Base-by-base conservation (phyloP, 2,113 vertebrate genomes). In the Marmota flaviventris region DNA sequence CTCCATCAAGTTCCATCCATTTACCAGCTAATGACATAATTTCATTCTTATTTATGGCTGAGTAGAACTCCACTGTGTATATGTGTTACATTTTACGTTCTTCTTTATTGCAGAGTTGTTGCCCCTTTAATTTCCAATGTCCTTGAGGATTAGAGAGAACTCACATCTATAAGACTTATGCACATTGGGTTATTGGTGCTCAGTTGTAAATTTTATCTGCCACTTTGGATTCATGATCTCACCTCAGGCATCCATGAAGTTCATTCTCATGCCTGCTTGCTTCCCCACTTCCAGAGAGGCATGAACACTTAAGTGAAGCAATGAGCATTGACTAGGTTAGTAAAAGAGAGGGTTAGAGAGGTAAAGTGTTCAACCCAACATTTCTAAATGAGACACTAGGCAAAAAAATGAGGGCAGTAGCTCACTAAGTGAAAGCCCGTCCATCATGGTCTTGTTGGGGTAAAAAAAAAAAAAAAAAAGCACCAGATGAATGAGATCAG, bases 161-260 rank as follows among this genome's bases (percentile, higher is more conserved):
- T 32, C 12, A 16, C 0, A 1, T 22, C 24, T 34, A 2, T 2
- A 22, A 81, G 63, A 37, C 39, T 51, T 13, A 10, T n/a, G 53
- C 9, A 2, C 5, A 7, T 1, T 1, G 32, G 25, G 0, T 4
- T 63, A 17, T n/a, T 34, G 73, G 32, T 12, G 6, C 85, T 58
- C 48, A 32, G 56, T 5, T 24, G 27, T 81, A 63, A 85, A 9
- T 34, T 70, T 73, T 17, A 42, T 73, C 14, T 48, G 24, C 53
- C 10, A 8, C 45, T 48, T 39, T 75, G 45, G 81, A 25, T 45
- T 63, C 45, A 7, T 1, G 42, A 10, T 67, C 25, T 84, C 53
- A 4, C 16, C 10, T 37, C 5, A n/a, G 48, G 39, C 24, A 0
- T 22, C 34, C 11, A 13, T 0, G 51, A 20, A 0, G 9, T 34